A percentile compares a stretch with the other conserved stretches of the same genome.
Conservation (phyloP, 1,140 invertebrate species). For the Caenorhabditis remanei region DNA sequence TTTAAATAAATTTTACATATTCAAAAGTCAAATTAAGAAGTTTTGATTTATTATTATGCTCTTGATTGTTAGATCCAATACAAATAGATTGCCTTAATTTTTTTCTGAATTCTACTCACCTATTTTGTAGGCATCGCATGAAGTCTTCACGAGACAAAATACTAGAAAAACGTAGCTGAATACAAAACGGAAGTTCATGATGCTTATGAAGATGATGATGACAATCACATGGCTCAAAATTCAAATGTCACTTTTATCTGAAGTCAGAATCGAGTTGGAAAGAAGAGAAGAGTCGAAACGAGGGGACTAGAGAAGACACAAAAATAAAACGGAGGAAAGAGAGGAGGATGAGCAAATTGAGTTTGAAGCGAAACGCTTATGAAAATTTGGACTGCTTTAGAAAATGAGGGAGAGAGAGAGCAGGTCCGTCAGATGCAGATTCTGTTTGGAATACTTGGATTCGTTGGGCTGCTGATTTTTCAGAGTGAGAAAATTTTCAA, state of each 20-base stretch:
- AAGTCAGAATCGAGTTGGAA: slow-evolving; percentile 26
- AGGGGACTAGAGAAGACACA: neutral
- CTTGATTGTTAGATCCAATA: no score
- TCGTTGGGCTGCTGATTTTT: neutral
- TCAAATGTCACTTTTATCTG: neutral
- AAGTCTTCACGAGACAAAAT: neutral
- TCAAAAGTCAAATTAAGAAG: no score
- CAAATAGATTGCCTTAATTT: neutral
- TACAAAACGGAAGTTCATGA: neutral
- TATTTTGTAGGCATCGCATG: slow-evolving; percentile 43
- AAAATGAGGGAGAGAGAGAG: neutral
- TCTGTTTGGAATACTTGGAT: neutral
- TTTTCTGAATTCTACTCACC: slow-evolving; percentile 4
- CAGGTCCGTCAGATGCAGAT: slow-evolving; percentile 14
- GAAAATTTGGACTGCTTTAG: slow-evolving; percentile 20
- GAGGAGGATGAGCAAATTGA: slow-evolving; percentile 35
- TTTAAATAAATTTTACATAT: neutral
- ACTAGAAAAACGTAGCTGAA: neutral
- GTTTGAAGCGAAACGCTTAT: slow-evolving; percentile 53
- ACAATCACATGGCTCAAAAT: slow-evolving; percentile 30
- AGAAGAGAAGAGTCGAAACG: neutral
- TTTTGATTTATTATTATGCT: no score
- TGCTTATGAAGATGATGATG: neutral
- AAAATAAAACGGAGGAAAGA: neutral
- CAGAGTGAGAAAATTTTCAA: no score